A percentile compares a stretch with the other conserved stretches of the same genome.
These are phyloP conservation scores for Maconellicoccus hirsutus DNA, from an alignment of 1,140 invertebrate species.

Conservation along the genomic window DNA sequence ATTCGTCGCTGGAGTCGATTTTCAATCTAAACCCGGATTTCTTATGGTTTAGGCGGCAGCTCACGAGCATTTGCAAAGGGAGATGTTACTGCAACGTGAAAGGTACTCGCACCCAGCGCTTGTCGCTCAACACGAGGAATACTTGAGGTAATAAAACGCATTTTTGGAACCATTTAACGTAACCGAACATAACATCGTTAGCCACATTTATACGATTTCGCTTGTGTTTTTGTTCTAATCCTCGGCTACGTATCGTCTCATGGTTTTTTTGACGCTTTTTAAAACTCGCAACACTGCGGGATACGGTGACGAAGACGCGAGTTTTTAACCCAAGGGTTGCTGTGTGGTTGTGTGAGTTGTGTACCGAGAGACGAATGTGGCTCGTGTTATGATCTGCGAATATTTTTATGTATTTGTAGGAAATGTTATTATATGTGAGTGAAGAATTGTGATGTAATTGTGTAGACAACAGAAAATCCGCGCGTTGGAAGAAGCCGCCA, in stretches of 20 bases:
- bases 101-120: slow-evolving; percentile 53
- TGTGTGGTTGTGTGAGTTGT: background rate
- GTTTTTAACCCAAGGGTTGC: background rate
- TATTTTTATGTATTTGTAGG: slow-evolving; percentile 7
- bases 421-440: slow-evolving; percentile 10
- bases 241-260: background rate
- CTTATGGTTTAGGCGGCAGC: slow-evolving; percentile 40
- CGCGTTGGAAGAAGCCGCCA: slow-evolving; percentile 69
- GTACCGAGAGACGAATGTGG: background rate
- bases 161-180: background rate
- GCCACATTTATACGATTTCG: background rate
- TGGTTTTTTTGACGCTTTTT: background rate
- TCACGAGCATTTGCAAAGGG: slow-evolving; percentile 74
- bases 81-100: slow-evolving; percentile 70
- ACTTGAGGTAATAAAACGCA: slow-evolving; percentile 52
- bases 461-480: slow-evolving; percentile 58
- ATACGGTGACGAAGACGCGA: background rate
- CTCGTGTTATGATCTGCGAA: background rate
- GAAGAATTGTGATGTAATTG: slow-evolving; percentile 16
- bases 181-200: background rate
- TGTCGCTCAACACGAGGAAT: slow-evolving; percentile 65
- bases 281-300: background rate
- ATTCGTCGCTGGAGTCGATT: too few relatives aligned
- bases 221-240: background rate
- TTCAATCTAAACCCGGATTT: slow-evolving; percentile 30